Conservation (phyloP, 2,888 invertebrate species). For the Hydrotaea cyrtoneurina region DNA sequence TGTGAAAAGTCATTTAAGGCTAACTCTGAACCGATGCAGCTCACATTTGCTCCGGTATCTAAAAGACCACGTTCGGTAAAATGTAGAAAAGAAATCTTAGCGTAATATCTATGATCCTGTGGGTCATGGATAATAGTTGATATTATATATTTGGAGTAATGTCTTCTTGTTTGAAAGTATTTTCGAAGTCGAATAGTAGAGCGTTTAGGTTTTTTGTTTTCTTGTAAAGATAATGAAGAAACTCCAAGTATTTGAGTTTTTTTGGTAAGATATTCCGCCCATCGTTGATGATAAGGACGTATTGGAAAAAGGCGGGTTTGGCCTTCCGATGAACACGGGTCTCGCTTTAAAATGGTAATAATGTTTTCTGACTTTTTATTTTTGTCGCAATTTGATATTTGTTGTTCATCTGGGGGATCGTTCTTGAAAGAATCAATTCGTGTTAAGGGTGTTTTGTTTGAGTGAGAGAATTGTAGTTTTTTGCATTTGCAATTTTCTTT, state of each 20-base stretch:
- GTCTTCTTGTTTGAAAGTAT: not conserved
- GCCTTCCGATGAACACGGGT: not conserved
- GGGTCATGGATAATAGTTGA: not conserved
- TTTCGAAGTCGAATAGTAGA: not conserved
- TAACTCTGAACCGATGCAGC: not conserved
- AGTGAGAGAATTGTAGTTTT: not conserved
- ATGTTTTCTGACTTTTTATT: not conserved
- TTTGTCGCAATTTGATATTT: not conserved
- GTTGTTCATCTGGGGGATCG: not conserved
- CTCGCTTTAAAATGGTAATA: too few species aligned
- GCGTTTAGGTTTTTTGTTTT: not conserved
- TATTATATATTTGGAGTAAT: not conserved
- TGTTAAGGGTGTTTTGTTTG: not conserved
- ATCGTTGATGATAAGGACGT: not conserved
- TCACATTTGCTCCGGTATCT: slow-evolving; percentile 4
- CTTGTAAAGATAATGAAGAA: too few species aligned
- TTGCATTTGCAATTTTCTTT: not conserved
- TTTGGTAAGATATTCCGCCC: not conserved
- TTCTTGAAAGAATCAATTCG: not conserved
- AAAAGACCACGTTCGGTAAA: not conserved
- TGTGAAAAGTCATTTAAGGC: not conserved
- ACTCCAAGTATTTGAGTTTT: not conserved
- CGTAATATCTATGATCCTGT: not conserved
- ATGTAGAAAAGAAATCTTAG: not conserved
- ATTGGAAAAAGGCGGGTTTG: slow-evolving; percentile 1